These are phyloP conservation scores for Clavelina lepadiformis DNA, from an alignment of 23 tunicate genomes.

Conservation along the genomic window DNA sequence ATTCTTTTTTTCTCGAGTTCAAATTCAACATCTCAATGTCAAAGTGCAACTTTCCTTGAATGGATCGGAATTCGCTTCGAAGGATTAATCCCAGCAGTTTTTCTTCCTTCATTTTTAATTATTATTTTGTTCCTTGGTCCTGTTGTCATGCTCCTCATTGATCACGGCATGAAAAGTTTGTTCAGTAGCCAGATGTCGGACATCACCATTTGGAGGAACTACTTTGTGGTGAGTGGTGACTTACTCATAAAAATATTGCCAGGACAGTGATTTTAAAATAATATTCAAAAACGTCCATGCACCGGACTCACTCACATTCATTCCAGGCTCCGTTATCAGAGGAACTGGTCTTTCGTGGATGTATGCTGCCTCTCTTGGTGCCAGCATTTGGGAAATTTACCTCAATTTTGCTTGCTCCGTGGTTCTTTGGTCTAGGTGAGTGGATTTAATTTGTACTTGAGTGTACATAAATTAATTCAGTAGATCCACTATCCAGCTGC, in stretches of 20 bases:
- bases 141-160: constrained; percentile 47
- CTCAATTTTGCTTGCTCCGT: constrained; percentile 77
- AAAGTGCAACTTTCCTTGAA: constrained; percentile 17
- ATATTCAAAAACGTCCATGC: background rate
- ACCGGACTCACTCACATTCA: background rate
- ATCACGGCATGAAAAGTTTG: constrained; percentile 40
- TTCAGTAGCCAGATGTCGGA: constrained; percentile 18
- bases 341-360: constrained; percentile 83
- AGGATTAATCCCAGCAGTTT: constrained; percentile 30
- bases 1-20: constrained; percentile 30
- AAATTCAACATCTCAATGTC: background rate
- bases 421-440: constrained; percentile 91
- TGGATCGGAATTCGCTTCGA: constrained; percentile 70
- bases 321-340: constrained; percentile 88
- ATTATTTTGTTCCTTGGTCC: constrained; percentile 71
- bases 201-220: constrained; percentile 72
- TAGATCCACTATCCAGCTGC: no score
- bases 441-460: background rate
- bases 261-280: background rate
- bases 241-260: background rate
- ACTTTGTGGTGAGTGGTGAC: constrained; percentile 75
- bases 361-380: constrained; percentile 77
- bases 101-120: constrained; percentile 45
- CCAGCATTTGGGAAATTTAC: constrained; percentile 60
- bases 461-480: background rate